Evolutionary conservation across 37 sponge, comb jelly and placozoan genomes (phyloP), one percentile per base, ranked within the genome.

Genomic region (Chondrosia reniformis): DNA sequence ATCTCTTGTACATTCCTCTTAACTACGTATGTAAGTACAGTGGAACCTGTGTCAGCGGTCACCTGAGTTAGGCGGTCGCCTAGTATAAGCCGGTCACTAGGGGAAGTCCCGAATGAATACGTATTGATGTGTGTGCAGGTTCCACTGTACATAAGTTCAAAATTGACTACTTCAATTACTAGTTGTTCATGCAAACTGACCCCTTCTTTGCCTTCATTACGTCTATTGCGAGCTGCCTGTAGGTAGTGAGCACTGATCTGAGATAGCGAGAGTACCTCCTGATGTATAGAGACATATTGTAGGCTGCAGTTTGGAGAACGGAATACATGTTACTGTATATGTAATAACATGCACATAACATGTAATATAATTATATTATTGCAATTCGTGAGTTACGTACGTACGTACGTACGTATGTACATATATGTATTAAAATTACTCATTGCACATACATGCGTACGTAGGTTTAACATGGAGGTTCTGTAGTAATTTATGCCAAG

Each of bases 211-310:
- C 67, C 67, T 66, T 66, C 67, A 66, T 33, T 30, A 93, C 49
- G 59, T 95, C 96, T 64, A 91, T 37, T 0, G 84, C 93, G 30
- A 89, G 49, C 22, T 79, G 57, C 33, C 84, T 74, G 71, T 95
- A 95, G 25, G 78, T 58, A 5, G 55, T 33, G 32, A 84, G 84
- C 58, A 75, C 30, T 21, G 55, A 54, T 19, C 54, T 80, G 42
- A 95, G 64, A 58, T 92, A 95, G 4, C 67, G 46, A 0, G 85
- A 76, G 79, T 95, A 95, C 45, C 57, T 83, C 30, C 89, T 71
- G 25, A 92, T 74, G 67, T 85, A 89, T 31, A 55, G 41, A 25
- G 88, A 84, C 96, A 95, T 95, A 4, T 89, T 79, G 7, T 30
- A 49, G 2, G 86, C 88, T 89, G 67, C 43, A 12, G n/a, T 33